Evolutionary conservation across 2,888 invertebrate genomes (phyloP).

Genomic region (Pristionchus mayeri): DNA sequence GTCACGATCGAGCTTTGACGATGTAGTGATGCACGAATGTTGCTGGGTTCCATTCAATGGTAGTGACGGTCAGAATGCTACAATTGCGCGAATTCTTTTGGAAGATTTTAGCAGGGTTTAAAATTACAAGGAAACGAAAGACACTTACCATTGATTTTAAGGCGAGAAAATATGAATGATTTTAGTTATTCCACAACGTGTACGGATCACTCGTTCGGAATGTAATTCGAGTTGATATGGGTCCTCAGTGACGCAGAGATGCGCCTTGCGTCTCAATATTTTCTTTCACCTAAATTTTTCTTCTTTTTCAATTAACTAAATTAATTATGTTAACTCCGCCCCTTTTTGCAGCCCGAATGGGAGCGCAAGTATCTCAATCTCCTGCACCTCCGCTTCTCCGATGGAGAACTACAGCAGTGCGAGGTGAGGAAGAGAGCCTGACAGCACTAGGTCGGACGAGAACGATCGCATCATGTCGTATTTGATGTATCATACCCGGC

Average conservation of each 20-base stretch:
- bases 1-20: too few relatives aligned
- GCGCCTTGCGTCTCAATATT: too few relatives aligned
- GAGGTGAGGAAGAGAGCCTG: slow-evolving; percentile 84
- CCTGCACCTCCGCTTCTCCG: slow-evolving; percentile 92
- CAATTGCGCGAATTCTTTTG: too few relatives aligned
- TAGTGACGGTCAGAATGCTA: too few relatives aligned
- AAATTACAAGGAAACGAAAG: too few relatives aligned
- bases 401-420: slow-evolving; percentile 94
- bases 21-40: too few relatives aligned
- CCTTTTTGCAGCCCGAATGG: slow-evolving; percentile 58
- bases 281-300: neutral
- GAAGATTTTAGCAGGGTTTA: too few relatives aligned
- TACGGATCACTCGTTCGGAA: neutral
- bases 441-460: too few relatives aligned
- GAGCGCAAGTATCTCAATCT: slow-evolving; percentile 94
- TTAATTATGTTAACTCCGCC: neutral
- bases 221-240: neutral
- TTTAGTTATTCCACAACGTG: neutral
- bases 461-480: neutral
- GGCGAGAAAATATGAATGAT: neutral
- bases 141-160: too few relatives aligned
- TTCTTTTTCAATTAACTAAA: neutral
- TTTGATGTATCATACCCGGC: too few relatives aligned
- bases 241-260: neutral
- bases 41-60: too few relatives aligned